Percentiles rank a stretch among this genome's conserved stretches.
phyloP scores from a whole-genome alignment of 2,797 vertebrate species.

The Telmatherina bonti region DNA sequence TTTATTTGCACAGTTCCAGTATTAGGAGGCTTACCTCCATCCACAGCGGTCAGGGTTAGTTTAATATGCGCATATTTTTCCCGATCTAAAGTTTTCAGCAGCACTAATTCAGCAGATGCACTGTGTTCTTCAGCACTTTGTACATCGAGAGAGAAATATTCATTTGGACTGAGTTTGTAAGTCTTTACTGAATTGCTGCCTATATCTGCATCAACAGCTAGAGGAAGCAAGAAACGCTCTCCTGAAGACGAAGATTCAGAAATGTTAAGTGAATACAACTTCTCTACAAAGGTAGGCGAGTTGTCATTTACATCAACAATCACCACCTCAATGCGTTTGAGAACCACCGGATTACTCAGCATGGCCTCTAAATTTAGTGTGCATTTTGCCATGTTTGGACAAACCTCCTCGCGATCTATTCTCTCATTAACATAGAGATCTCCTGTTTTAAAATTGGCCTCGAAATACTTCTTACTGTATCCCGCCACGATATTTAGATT shows the following conservation, averaged over 20 bases:
- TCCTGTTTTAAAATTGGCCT: conserved; percentile 69
- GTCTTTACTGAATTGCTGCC: conserved; percentile 81
- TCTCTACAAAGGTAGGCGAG: conserved; percentile 66
- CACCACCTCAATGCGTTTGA: conserved; percentile 72
- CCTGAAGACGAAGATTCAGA: conserved; percentile 76
- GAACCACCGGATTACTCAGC: conserved; percentile 60
- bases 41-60: conserved; percentile 79
- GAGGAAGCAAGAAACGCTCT: conserved; percentile 80
- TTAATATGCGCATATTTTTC: conserved; percentile 76
- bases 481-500: conserved; percentile 76
- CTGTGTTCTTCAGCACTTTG: conserved; percentile 70
- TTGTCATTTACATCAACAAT: conserved; percentile 82
- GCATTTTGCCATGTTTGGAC: conserved; percentile 66
- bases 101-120: conserved; percentile 77
- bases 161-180: conserved; percentile 82
- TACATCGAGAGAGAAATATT: conserved; percentile 80
- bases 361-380: conserved; percentile 71
- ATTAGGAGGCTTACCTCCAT: conserved; percentile 82
- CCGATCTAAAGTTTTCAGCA: conserved; percentile 83
- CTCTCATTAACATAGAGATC: conserved; percentile 67
- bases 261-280: conserved; percentile 73
- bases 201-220: conserved; percentile 82
- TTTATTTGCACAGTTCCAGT: conserved; percentile 79
- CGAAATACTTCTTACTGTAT: conserved; percentile 73
- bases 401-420: conserved; percentile 74